Evolutionary conservation across 1,140 invertebrate species (phyloP).

Genomic region (Helicorthomorpha holstii): DNA sequence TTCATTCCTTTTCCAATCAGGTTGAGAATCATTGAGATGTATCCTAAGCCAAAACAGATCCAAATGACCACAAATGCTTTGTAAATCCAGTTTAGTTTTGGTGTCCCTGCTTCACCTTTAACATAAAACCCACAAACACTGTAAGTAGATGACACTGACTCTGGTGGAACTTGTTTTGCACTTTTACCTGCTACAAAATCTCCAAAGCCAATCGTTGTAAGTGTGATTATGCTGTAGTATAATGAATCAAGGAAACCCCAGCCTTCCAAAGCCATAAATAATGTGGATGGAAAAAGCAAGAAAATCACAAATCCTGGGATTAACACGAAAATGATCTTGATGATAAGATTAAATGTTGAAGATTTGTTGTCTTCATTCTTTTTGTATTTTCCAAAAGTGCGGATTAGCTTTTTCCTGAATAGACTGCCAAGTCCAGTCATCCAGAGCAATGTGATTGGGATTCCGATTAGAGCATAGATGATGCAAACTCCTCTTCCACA

Average conservation of each 20-base stretch:
- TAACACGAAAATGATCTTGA: slow-evolving; percentile 59
- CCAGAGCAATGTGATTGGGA: slow-evolving; percentile 79
- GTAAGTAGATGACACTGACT: no score
- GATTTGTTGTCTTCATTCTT: background rate
- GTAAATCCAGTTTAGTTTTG: no score
- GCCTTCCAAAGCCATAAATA: slow-evolving; percentile 80
- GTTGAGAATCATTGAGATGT: no score
- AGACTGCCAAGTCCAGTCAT: slow-evolving; percentile 60
- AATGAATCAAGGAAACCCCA: slow-evolving; percentile 76
- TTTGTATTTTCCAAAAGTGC: slow-evolving; percentile 1
- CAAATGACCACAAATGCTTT: no score
- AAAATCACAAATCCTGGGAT: slow-evolving; percentile 74
- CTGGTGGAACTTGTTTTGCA: no score
- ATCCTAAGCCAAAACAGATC: no score
- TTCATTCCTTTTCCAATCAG: no score
- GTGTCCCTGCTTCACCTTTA: no score
- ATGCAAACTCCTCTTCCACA: slow-evolving; percentile 73
- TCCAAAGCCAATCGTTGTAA: slow-evolving; percentile 88
- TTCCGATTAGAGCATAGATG: slow-evolving; percentile 85
- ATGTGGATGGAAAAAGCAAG: slow-evolving; percentile 74
- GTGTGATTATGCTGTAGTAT: slow-evolving; percentile 80
- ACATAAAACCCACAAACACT: no score
- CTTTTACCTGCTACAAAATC: slow-evolving; percentile 78
- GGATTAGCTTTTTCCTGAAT: slow-evolving; percentile 34
- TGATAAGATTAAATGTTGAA: slow-evolving; percentile 35